These are phyloP conservation scores for Sthenelais limicola DNA, from an alignment of 2,888 invertebrate species.

Conservation along the genomic window DNA sequence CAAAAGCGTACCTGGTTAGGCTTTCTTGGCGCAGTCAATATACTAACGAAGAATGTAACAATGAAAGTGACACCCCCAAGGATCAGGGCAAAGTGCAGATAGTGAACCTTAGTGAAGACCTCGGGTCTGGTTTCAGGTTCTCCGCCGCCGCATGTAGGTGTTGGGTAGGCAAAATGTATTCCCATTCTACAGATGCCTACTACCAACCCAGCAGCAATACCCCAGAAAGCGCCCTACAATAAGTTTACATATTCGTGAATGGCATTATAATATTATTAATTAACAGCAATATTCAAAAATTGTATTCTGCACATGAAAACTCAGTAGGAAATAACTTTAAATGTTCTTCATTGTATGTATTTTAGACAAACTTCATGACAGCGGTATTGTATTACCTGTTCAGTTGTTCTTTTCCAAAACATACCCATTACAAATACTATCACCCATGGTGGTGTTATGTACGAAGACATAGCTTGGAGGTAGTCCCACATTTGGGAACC, in stretches of 20 bases:
- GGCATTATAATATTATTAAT: too few species aligned
- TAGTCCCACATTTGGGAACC: conserved; percentile 58
- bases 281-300: too few species aligned
- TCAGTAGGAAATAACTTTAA: too few species aligned
- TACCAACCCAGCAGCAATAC: conserved; percentile 68
- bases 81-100: conserved; percentile 67
- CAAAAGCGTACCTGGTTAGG: not conserved
- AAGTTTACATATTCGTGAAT: too few species aligned
- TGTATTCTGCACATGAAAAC: too few species aligned
- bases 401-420: conserved; percentile 57
- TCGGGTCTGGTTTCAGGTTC: conserved; percentile 48
- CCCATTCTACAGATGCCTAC: conserved; percentile 68
- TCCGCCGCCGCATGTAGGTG: conserved; percentile 65
- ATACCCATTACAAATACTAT: conserved; percentile 55
- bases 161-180: conserved; percentile 64
- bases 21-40: not conserved
- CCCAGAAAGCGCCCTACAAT: conserved; percentile 70
- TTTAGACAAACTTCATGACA: too few species aligned
- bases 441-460: conserved; percentile 58
- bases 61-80: conserved; percentile 57
- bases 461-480: conserved; percentile 55
- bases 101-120: conserved; percentile 61
- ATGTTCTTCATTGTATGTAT: too few species aligned
- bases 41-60: conserved; percentile 57
- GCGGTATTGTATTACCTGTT: conserved; percentile 51